Evolutionary conservation across 2,797 vertebrate genomes (phyloP).

Genomic region (Sorex maritimensis): DNA sequence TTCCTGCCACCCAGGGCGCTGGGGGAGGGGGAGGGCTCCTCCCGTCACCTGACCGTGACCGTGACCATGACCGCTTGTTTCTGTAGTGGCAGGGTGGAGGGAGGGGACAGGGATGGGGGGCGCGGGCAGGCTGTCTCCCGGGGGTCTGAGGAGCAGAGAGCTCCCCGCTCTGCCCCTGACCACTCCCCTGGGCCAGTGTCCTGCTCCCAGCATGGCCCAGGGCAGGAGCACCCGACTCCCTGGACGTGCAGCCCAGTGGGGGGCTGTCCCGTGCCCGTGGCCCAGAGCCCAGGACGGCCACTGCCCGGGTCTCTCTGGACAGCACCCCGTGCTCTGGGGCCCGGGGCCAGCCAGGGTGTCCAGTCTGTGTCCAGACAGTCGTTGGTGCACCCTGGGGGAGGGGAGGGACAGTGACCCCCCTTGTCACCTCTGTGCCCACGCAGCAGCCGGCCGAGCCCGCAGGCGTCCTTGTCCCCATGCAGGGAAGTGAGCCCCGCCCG

Average conservation of each 20-base stretch:
- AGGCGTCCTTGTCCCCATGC: too few relatives aligned
- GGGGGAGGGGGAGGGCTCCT: too few relatives aligned
- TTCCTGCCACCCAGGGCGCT: too few relatives aligned
- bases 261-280: background rate
- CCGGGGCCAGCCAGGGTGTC: background rate
- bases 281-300: background rate
- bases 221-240: background rate
- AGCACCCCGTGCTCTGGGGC: background rate
- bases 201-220: too few relatives aligned
- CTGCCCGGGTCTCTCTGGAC: background rate
- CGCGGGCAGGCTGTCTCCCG: background rate
- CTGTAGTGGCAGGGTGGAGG: constrained; percentile 76
- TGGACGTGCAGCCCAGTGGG: background rate
- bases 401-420: too few relatives aligned
- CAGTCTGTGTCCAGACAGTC: background rate
- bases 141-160: background rate
- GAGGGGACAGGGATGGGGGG: constrained; percentile 42
- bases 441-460: too few relatives aligned
- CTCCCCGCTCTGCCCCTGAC: too few relatives aligned
- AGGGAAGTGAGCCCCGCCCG: background rate
- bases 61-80: constrained; percentile 72
- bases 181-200: too few relatives aligned
- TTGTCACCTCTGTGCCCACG: too few relatives aligned
- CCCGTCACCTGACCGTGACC: too few relatives aligned
- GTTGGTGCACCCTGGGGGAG: background rate